Percentiles rank a stretch among this genome's conserved stretches.
Evolutionary conservation across 2,888 invertebrate species (phyloP).

Genomic region (Megastigmus dorsalis): DNA sequence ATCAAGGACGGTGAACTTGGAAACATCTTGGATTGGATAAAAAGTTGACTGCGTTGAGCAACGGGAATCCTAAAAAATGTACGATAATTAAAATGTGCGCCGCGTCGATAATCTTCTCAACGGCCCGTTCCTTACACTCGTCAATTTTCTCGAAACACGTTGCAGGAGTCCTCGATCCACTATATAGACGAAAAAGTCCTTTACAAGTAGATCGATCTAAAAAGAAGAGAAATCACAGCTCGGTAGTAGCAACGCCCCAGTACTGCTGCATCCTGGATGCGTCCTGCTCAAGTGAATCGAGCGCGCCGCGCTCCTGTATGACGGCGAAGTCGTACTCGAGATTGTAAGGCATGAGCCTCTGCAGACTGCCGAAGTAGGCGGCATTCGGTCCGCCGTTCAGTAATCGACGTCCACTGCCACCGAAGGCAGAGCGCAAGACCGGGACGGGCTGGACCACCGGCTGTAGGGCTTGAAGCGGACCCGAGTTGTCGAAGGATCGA

Average conservation of each 20-base stretch:
- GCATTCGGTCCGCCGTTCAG: conserved; percentile 86
- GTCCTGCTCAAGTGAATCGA: conserved; percentile 87
- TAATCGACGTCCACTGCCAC: conserved; percentile 79
- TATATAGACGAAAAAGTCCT: no score
- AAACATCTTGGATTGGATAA: no score
- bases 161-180: no score
- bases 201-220: no score
- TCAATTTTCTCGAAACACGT: no score
- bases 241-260: conserved; percentile 93
- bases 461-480: not conserved
- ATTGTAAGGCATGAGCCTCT: conserved; percentile 88
- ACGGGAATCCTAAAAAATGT: no score
- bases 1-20: no score
- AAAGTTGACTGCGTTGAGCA: no score
- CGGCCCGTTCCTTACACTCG: no score
- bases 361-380: conserved; percentile 90
- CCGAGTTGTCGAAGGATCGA: conserved; percentile 80
- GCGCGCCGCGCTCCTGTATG: conserved; percentile 83
- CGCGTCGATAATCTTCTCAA: no score
- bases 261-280: conserved; percentile 89
- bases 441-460: conserved; percentile 32
- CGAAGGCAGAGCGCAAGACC: conserved; percentile 74
- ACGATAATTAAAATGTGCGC: no score
- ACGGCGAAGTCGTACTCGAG: conserved; percentile 90
- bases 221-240: conserved; percentile 83